phyloP scores from a whole-genome alignment of 2,113 vertebrate genomes.

The Halichoerus grypus region DNA sequence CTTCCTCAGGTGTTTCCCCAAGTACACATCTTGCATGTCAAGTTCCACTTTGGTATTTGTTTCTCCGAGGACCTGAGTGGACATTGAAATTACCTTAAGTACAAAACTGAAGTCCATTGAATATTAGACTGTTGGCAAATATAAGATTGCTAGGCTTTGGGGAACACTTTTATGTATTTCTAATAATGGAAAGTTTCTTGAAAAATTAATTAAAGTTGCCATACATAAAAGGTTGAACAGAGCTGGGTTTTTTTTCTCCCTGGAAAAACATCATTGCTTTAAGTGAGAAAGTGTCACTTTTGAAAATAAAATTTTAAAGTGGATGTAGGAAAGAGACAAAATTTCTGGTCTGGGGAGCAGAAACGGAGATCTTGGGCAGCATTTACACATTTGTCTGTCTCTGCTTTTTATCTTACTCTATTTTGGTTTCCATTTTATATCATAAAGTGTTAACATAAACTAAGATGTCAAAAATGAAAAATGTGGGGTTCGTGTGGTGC shows the following conservation, averaged over 20 bases:
- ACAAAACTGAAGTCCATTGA: not conserved
- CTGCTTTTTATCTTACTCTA: not conserved
- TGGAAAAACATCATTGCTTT: not conserved
- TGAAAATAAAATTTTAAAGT: constrained; percentile 10
- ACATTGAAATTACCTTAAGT: not conserved
- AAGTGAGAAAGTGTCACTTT: not conserved
- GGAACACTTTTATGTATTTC: not conserved
- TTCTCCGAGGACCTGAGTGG: not conserved
- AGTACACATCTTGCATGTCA: not conserved
- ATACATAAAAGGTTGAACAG: not conserved
- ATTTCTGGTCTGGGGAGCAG: not conserved
- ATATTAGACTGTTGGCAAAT: not conserved
- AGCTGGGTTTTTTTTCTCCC: not conserved
- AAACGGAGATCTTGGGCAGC: not conserved
- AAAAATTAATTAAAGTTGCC: not conserved
- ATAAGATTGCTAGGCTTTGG: not conserved
- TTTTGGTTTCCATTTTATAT: constrained; percentile 33
- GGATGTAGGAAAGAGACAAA: not conserved
- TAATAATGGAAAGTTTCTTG: not conserved
- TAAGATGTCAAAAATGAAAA: constrained; percentile 54
- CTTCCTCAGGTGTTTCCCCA: not conserved
- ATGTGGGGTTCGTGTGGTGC: constrained; percentile 25
- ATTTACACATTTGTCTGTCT: not conserved
- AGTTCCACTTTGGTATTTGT: not conserved
- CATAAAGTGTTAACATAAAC: constrained; percentile 35